These are phyloP conservation scores for Tribolium madens DNA, from an alignment of 1,140 invertebrate species.

Conservation along the genomic window DNA sequence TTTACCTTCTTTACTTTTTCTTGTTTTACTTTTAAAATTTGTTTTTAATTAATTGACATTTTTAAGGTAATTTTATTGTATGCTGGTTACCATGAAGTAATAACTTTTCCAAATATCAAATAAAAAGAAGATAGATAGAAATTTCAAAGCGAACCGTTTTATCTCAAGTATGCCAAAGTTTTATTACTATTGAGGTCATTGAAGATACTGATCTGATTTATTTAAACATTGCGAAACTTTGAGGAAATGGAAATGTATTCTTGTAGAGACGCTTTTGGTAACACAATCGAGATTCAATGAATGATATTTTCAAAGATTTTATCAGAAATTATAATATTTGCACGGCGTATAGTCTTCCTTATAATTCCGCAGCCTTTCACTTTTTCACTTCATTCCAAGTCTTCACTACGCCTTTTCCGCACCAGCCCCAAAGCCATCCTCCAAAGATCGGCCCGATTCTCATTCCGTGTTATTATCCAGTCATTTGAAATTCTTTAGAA, in stretches of 20 bases:
- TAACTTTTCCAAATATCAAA: too few species aligned
- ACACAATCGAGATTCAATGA: not conserved
- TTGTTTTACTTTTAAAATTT: too few species aligned
- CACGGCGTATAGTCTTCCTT: not conserved
- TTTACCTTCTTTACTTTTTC: too few species aligned
- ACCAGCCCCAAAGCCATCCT: not conserved
- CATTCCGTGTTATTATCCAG: not conserved
- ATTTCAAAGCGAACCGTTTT: too few species aligned
- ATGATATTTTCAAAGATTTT: not conserved
- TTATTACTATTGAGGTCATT: constrained; percentile 2
- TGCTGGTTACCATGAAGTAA: too few species aligned
- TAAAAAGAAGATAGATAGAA: too few species aligned
- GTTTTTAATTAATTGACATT: too few species aligned
- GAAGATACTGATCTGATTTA: constrained; percentile 2
- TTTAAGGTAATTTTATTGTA: too few species aligned
- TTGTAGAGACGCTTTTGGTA: not conserved
- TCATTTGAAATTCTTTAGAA: not conserved
- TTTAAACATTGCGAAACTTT: constrained; percentile 10
- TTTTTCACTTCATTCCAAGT: too few species aligned
- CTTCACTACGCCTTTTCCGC: too few species aligned
- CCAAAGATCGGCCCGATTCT: not conserved
- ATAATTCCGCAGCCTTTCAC: too few species aligned
- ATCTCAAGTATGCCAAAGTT: not conserved
- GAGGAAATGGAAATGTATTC: not conserved
- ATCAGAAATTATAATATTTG: not conserved